Percentiles rank a stretch among this genome's conserved stretches.
Evolutionary conservation across 2,888 invertebrate species (phyloP).

Genomic region (Epistrophella euchroma): DNA sequence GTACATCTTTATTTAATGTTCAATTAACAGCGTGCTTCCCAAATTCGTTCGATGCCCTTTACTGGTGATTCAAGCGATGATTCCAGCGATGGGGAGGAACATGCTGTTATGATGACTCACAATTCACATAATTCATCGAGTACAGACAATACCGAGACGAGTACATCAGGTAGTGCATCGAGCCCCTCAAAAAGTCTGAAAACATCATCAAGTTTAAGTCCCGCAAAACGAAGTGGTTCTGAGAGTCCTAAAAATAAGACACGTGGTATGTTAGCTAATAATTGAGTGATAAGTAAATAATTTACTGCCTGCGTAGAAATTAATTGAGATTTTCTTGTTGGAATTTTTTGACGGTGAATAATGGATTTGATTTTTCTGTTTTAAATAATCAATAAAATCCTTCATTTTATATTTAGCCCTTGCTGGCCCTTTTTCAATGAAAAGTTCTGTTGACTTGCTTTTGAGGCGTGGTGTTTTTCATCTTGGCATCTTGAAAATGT

Average conservation of each 20-base stretch:
- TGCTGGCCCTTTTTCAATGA: too few relatives aligned
- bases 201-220: conserved; percentile 93
- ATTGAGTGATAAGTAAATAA: conserved; percentile 10
- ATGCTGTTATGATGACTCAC: conserved; percentile 83
- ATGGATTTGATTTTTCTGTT: not conserved
- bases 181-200: conserved; percentile 94
- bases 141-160: conserved; percentile 86
- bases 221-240: conserved; percentile 93
- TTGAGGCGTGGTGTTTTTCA: too few relatives aligned
- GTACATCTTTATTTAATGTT: conserved; percentile 3
- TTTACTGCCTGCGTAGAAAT: conserved; percentile 56
- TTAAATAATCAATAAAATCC: not conserved
- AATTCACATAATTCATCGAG: conserved; percentile 84
- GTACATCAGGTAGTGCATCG: conserved; percentile 87
- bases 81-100: conserved; percentile 95
- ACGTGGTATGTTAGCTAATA: conserved; percentile 86
- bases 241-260: conserved; percentile 92
- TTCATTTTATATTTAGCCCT: too few relatives aligned
- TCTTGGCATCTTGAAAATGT: too few relatives aligned
- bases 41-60: conserved; percentile 97
- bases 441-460: too few relatives aligned
- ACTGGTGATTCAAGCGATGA: conserved; percentile 98
- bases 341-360: conserved; percentile 47
- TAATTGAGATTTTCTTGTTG: conserved; percentile 51
- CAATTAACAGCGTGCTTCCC: conserved; percentile 91